Percentiles rank a stretch among this genome's conserved stretches.
Conservation (phyloP, 2,113 vertebrate species). For the Narcine bancroftii region DNA sequence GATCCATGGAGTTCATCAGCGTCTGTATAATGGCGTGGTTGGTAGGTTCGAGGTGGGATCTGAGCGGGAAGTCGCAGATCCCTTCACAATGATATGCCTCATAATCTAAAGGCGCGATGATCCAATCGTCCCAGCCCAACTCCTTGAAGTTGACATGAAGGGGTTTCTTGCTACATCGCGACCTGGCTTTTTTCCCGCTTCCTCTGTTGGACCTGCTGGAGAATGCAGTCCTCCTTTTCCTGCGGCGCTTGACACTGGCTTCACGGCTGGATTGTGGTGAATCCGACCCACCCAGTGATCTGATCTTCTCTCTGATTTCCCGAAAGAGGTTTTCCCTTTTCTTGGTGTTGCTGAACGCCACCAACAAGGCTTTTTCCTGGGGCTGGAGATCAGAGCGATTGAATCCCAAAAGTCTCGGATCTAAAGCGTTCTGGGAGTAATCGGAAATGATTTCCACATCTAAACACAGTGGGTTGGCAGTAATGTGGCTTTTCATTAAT, state of each 20-base stretch:
- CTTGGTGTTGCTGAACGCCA: conserved; percentile 61
- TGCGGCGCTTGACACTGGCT: conserved; percentile 43
- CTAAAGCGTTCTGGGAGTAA: conserved; percentile 43
- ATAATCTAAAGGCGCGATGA: conserved; percentile 77
- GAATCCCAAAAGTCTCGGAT: conserved; percentile 58
- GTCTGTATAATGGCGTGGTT: conserved; percentile 85
- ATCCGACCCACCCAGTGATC: conserved; percentile 51
- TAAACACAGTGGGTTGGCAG: conserved; percentile 56
- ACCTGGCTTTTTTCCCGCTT: conserved; percentile 56
- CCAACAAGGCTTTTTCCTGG: conserved; percentile 66
- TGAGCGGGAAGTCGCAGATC: conserved; percentile 73
- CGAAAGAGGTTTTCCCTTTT: conserved; percentile 67
- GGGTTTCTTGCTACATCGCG: conserved; percentile 71
- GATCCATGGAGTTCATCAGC: conserved; percentile 81
- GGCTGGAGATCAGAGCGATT: conserved; percentile 43
- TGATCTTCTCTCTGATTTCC: conserved; percentile 68
- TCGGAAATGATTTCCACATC: conserved; percentile 54
- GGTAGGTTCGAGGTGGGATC: conserved; percentile 78
- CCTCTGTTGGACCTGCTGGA: conserved; percentile 47
- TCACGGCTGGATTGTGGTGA: conserved; percentile 44
- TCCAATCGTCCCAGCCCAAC: conserved; percentile 85
- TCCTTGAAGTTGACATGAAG: conserved; percentile 80
- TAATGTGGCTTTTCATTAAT: conserved; percentile 47
- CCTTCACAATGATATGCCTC: conserved; percentile 80
- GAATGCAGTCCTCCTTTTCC: conserved; percentile 53